These are phyloP conservation scores for Ylistrum balloti DNA, from an alignment of 1,140 invertebrate species.

Conservation along the genomic window DNA sequence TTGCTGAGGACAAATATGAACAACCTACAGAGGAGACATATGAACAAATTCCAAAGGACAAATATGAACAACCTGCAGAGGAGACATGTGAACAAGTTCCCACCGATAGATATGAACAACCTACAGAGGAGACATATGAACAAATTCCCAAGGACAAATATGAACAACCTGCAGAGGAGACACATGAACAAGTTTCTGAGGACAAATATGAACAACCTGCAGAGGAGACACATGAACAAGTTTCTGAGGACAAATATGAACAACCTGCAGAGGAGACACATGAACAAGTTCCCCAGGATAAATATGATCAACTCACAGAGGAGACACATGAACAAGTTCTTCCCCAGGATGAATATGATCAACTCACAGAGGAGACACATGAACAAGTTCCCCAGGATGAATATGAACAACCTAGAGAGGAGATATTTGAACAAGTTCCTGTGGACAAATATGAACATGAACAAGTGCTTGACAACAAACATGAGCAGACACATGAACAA, in stretches of 20 bases:
- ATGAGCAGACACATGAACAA: neutral
- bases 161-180: neutral
- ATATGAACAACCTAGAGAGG: neutral
- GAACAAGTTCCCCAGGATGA: neutral
- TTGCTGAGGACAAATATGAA: neutral
- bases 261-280: neutral
- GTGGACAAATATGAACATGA: neutral
- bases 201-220: conserved; percentile 7
- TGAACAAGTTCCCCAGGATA: neutral
- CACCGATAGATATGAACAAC: neutral
- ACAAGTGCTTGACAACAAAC: neutral
- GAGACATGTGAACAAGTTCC: no score
- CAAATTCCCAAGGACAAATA: neutral
- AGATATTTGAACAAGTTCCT: neutral
- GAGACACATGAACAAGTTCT: neutral
- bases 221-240: neutral
- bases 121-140: no score
- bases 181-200: neutral
- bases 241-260: neutral
- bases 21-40: no score
- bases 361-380: neutral
- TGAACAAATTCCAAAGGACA: neutral
- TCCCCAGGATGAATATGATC: neutral
- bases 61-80: neutral
- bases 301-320: neutral